Conservation (phyloP, 1,140 invertebrate genomes). For the Hermatobates lingyangjiaoensis region DNA sequence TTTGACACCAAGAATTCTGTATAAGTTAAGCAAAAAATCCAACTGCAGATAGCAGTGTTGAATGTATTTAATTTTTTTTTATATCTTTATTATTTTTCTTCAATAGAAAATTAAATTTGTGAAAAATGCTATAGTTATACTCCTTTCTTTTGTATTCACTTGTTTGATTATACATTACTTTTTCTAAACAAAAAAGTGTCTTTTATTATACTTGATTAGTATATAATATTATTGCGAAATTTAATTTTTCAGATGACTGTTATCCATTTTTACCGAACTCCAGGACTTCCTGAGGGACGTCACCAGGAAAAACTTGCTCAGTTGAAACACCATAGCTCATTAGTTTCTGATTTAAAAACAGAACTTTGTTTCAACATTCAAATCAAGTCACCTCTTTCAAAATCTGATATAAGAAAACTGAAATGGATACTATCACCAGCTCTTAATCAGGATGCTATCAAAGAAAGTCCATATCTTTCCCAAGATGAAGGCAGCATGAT, state of each 20-base stretch:
- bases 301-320: slow-evolving; percentile 16
- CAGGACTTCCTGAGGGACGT: slow-evolving; percentile 20
- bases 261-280: slow-evolving; percentile 18
- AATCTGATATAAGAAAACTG: slow-evolving; percentile 35
- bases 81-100: no score
- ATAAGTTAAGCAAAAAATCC: no score
- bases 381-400: slow-evolving; percentile 29
- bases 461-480: slow-evolving; percentile 24
- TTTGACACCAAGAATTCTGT: no score
- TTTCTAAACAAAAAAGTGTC: no score
- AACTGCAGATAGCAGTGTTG: no score
- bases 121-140: no score
- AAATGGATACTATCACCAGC: slow-evolving; percentile 51
- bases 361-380: slow-evolving; percentile 68
- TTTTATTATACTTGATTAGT: no score
- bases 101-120: no score
- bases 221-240: no score
- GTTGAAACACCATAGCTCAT: slow-evolving; percentile 14
- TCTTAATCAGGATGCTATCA: slow-evolving; percentile 33
- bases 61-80: no score
- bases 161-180: no score
- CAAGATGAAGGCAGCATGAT: slow-evolving; percentile 26
- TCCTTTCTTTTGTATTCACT: no score
- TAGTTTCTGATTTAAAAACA: slow-evolving; percentile 33
- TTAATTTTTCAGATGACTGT: slow-evolving; percentile 15